Conservation (phyloP, 2,888 invertebrate species). For the Himalopsyche tibetana region DNA sequence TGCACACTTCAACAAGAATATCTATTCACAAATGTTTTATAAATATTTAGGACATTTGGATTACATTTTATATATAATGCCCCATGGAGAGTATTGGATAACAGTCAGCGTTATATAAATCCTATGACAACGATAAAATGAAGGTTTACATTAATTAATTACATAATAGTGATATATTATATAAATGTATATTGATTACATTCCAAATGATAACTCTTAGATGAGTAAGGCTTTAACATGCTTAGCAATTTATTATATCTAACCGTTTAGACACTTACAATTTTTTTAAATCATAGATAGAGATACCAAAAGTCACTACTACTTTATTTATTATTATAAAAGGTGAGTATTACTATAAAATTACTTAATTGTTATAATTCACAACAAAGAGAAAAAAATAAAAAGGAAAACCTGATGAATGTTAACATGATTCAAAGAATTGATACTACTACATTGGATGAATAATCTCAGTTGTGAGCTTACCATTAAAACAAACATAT, state of each 20-base stretch:
- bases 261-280: slow-evolving; percentile 5
- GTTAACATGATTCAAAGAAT: too few species aligned
- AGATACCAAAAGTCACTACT: slow-evolving; percentile 2
- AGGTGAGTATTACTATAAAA: too few species aligned
- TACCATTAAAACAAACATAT: too few species aligned
- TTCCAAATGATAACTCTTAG: slow-evolving; percentile 38
- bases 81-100: slow-evolving; percentile 6
- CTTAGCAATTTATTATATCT: slow-evolving; percentile 31
- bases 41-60: slow-evolving; percentile 35
- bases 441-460: too few species aligned
- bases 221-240: slow-evolving; percentile 40
- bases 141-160: slow-evolving; percentile 10
- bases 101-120: slow-evolving; percentile 39
- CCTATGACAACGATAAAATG: slow-evolving; percentile 32
- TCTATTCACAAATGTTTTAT: slow-evolving; percentile 6
- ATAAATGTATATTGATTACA: slow-evolving; percentile 16
- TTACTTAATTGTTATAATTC: too few species aligned
- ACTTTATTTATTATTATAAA: too few species aligned
- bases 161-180: background rate
- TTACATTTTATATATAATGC: slow-evolving; percentile 6
- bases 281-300: background rate
- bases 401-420: too few species aligned
- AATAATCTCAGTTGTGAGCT: too few species aligned
- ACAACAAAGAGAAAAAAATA: too few species aligned
- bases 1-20: background rate